Evolutionary conservation across 2,797 vertebrate species (phyloP), one percentile per base, ranked within the genome.

Genomic region (Balearica regulorum): DNA sequence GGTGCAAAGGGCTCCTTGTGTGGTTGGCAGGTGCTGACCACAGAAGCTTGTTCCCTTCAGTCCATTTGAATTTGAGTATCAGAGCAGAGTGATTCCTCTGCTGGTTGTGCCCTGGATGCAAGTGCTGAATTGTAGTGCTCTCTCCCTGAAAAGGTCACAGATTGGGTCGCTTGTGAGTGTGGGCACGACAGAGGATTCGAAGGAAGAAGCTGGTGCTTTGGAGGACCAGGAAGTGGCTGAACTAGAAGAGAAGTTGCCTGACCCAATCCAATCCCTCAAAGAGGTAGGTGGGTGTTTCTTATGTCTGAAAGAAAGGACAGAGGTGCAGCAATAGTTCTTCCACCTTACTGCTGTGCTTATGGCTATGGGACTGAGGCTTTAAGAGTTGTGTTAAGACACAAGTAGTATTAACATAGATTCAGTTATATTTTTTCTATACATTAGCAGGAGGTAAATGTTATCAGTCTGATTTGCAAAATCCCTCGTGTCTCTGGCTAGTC

Each of bases 91-190:
- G 57, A 35, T n/a, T 76, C 44, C 46, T 93, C 48, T 88, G 21
- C 43, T 66, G 70, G 29, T 65, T 85, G 48, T 96, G 43, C 19
- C 53, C 41, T 69, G 37, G 39, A 21, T 92, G 71, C 41, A 77
- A 37, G 39, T 73, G 58, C 84, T 97, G 78, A 96, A 91, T 4
- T 97, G 71, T 95, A 81, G 60, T 91, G 33, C 48, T 96, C 1
- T 96, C 70, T 97, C 97, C 79, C 16, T 20, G 39, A 39, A 94
- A 96, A 98, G 98, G 95, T 83, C 69, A 6, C 98, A 96, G 93
- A 90, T n/a, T 93, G 97, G 92, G 33, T 92, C 43, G 0, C 72
- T 91, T 5, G 17, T 65, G 70, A 96, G 83, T 10, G n/a, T 17
- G 0, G 83, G 81, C 20, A n/a, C 24, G 4, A 60, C 75, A 9